Evolutionary conservation across 2,797 vertebrate genomes (phyloP).

Genomic region (Oophaga sylvatica): DNA sequence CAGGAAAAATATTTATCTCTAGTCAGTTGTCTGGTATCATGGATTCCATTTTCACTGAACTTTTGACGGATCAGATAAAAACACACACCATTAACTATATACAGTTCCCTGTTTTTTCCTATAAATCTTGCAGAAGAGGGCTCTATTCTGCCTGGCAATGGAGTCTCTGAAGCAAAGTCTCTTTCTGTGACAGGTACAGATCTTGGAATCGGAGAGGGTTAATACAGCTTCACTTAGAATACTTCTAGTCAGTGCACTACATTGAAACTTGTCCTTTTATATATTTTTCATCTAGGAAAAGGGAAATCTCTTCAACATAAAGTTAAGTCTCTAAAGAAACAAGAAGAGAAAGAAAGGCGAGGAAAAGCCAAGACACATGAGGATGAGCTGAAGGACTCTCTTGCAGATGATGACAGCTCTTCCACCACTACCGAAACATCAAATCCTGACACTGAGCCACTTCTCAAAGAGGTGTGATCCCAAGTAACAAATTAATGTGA

Average conservation of each 20-base stretch:
- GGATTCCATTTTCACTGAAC: not conserved
- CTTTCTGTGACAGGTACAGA: not conserved
- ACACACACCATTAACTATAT: not conserved
- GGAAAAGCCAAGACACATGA: constrained; percentile 81
- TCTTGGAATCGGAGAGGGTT: not conserved
- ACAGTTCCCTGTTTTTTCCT: not conserved
- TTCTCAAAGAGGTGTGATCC: constrained; percentile 85
- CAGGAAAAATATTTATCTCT: too few species aligned
- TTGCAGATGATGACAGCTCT: constrained; percentile 95
- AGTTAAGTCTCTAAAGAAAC: constrained; percentile 87
- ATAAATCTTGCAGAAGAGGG: not conserved
- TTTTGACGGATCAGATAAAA: too few species aligned
- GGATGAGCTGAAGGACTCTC: constrained; percentile 89
- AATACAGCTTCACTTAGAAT: not conserved
- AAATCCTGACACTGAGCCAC: constrained; percentile 90
- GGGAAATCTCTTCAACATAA: constrained; percentile 85
- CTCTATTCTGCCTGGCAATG: not conserved
- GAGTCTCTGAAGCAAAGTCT: not conserved
- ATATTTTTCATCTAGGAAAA: constrained; percentile 74
- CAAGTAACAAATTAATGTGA: not conserved
- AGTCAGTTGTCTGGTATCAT: not conserved
- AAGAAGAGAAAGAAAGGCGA: constrained; percentile 89
- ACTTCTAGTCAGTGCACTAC: not conserved
- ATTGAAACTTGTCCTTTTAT: not conserved
- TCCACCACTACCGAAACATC: constrained; percentile 98